These are phyloP conservation scores for Gallinago undulata DNA, from an alignment of 2,113 vertebrate genomes.

Conservation along the genomic window DNA sequence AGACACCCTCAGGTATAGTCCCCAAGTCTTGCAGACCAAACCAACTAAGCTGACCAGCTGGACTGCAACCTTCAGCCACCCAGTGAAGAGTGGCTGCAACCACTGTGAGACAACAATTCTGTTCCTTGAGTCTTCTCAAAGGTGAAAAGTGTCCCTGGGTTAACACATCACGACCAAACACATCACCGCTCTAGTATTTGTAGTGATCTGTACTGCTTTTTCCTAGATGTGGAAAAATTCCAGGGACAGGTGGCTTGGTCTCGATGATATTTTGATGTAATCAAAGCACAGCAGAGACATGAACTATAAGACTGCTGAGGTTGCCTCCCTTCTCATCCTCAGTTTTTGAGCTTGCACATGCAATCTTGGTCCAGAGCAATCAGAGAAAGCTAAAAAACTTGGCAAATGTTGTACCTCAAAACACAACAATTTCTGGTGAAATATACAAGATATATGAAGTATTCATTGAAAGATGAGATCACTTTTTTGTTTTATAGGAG, in stretches of 20 bases:
- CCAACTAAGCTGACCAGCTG: neutral
- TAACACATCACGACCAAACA: neutral
- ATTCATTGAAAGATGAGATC: neutral
- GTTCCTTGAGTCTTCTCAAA: neutral
- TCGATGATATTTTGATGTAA: neutral
- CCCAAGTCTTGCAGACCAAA: neutral
- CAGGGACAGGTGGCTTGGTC: neutral
- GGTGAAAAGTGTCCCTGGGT: no score
- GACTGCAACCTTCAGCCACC: neutral
- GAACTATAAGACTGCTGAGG: neutral
- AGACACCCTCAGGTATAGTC: neutral
- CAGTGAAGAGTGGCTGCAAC: neutral
- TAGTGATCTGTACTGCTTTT: neutral
- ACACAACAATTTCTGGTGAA: neutral
- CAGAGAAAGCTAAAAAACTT: neutral
- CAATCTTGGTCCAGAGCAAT: neutral
- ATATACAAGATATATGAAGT: neutral
- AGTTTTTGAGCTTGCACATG: neutral
- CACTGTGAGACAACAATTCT: neutral
- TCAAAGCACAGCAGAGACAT: neutral
- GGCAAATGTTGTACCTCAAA: neutral
- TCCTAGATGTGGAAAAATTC: neutral
- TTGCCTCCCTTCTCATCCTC: neutral
- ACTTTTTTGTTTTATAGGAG: neutral
- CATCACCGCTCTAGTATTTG: accelerated